Evolutionary conservation across 2,113 vertebrate genomes (phyloP).

Genomic region (Sphyrna mokarran): DNA sequence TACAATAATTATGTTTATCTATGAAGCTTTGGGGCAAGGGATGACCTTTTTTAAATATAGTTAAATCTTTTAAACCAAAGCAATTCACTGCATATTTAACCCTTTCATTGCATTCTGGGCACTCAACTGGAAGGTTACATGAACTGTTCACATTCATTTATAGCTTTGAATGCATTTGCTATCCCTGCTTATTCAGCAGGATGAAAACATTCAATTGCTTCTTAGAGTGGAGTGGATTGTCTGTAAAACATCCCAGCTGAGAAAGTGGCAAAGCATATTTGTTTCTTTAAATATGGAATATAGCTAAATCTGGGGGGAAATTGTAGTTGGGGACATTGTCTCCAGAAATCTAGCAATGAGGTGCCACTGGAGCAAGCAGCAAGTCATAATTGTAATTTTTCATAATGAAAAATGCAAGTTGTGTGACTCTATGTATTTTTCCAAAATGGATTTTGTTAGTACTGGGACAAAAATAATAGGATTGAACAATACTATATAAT

Average conservation of each 20-base stretch:
- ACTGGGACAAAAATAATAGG: background rate
- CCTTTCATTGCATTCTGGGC: background rate
- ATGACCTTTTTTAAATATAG: background rate
- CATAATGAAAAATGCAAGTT: background rate
- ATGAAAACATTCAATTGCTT: background rate
- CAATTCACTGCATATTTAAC: background rate
- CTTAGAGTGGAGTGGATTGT: background rate
- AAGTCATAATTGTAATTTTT: background rate
- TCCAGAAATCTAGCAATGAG: background rate
- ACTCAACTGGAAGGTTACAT: background rate
- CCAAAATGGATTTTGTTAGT: background rate
- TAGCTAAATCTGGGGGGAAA: background rate
- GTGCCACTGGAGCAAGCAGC: background rate
- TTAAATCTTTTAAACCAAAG: background rate
- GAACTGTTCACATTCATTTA: background rate
- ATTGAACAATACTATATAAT: background rate
- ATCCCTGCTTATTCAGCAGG: background rate
- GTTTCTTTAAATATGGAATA: background rate
- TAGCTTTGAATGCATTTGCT: background rate
- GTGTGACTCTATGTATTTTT: background rate
- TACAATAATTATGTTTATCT: background rate
- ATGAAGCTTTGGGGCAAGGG: background rate
- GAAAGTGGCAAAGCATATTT: background rate
- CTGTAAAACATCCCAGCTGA: background rate
- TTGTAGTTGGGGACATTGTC: background rate